A percentile compares a stretch with the other conserved stretches of the same genome.
Conservation (phyloP, 2,113 vertebrate species). For the Colistium nudipinnis region DNA sequence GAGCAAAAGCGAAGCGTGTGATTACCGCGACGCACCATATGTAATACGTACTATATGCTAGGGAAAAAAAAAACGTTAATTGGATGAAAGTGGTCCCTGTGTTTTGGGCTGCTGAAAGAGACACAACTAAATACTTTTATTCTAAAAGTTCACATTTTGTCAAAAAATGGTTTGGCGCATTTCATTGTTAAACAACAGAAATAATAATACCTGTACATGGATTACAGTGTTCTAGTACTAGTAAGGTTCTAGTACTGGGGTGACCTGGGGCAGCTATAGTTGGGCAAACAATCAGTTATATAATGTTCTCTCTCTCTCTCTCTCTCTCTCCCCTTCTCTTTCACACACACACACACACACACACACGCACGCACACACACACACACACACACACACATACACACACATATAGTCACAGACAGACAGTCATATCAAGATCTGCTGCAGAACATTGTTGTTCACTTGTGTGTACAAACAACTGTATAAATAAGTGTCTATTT, state of each 20-base stretch:
- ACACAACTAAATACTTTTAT: not conserved
- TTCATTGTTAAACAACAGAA: no score
- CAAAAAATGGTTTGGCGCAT: not conserved
- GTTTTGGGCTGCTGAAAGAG: not conserved
- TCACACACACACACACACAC: no score
- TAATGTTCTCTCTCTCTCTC: conserved; percentile 51
- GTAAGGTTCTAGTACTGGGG: not conserved
- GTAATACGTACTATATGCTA: no score
- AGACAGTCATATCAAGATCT: conserved; percentile 39
- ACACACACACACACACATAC: not conserved
- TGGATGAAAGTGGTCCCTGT: not conserved
- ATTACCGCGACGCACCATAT: conserved; percentile 45
- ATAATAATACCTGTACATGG: not conserved
- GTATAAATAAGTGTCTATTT: no score
- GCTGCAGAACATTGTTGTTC: no score
- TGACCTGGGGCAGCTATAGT: not conserved
- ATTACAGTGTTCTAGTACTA: not conserved
- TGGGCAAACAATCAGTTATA: conserved; percentile 45
- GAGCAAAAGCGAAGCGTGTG: conserved; percentile 39
- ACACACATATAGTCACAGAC: conserved; percentile 13
- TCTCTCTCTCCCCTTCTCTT: no score
- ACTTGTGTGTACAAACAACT: no score
- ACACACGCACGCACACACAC: not conserved
- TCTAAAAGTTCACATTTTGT: not conserved
- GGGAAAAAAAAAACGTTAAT: no score